Evolutionary conservation across 2,888 invertebrate genomes (phyloP), one percentile per base, ranked within the genome.

Genomic region (Sericinus montela): DNA sequence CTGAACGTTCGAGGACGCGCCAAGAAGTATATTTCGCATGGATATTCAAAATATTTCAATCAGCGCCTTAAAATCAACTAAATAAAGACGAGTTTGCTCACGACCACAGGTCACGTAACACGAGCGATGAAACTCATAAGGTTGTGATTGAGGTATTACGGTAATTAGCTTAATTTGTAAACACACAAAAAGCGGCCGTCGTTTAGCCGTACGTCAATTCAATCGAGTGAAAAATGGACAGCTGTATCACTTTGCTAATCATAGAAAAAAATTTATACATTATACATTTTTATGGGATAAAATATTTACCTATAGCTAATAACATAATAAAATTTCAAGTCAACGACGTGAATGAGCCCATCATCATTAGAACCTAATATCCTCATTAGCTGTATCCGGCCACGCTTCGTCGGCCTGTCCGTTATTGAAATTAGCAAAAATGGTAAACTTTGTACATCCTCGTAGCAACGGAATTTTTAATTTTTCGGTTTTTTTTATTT

Each of bases 101-200:
- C 52, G 65, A 57, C 45, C 57, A 60, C 60, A 58, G 59, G 63
- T 65, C 62, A 60, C 64, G 67, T 75, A 76, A 77, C 66, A 73
- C 81, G 84, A 71, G 67, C 81, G 71, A 80, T 84, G 83, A 86
- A n/a, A 84, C 83, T 81, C 81, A 84, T 81, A 84, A 83, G 82
- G 82, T 80, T 82, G 80, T 81, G 84, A 82, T 82, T 80, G 79
- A 69, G 71, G 72, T 80, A 82, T 83, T 82, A 82, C 77, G 69
- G 80, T 80, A 82, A 83, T 84, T 81, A 79, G 78, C 75, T 84
- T 82, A 85, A 85, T 84, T 81, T 82, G 83, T 83, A 79, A 84
- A 80, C 76, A 83, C 76, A 83, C 71, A 81, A 84, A 81, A 84
- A 83, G 79, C 65, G 69, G 57, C 69, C 72, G 75, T 74, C 74